Conservation (phyloP, 2,797 vertebrate species). For the Fratercula arctica region DNA sequence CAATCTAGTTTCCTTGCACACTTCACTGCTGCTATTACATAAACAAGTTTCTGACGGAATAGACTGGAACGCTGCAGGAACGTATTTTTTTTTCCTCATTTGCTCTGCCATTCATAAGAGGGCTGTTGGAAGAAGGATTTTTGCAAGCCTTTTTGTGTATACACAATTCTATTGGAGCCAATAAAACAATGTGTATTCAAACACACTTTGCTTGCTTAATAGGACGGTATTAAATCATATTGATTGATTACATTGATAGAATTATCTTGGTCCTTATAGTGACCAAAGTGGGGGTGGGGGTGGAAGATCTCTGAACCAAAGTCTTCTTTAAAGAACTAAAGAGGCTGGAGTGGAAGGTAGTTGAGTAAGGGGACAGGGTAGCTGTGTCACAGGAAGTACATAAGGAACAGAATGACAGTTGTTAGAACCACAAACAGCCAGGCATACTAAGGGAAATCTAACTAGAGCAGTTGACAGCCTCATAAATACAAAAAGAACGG, state of each 20-base stretch:
- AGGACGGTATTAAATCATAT: too few species aligned
- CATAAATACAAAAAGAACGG: too few species aligned
- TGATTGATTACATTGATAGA: too few species aligned
- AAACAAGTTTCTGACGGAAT: background rate
- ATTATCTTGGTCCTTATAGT: too few species aligned
- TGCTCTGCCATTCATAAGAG: too few species aligned
- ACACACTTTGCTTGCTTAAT: too few species aligned
- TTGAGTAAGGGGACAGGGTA: background rate
- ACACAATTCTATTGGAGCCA: too few species aligned
- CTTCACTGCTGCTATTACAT: background rate
- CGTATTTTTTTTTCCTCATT: too few species aligned
- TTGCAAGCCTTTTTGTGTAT: too few species aligned
- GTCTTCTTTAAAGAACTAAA: background rate
- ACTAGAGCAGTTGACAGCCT: background rate
- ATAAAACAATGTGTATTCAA: too few species aligned
- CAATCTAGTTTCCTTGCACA: background rate
- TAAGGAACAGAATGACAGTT: background rate
- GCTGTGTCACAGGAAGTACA: background rate
- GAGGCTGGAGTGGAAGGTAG: background rate
- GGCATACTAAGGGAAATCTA: background rate
- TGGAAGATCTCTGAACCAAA: background rate
- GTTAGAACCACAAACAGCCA: background rate
- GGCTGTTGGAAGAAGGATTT: too few species aligned
- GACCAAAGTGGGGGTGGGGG: too few species aligned
- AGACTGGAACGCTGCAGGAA: background rate